Evolutionary conservation across 2,888 invertebrate species (phyloP).

Genomic region (Nemotelus pantherinus): DNA sequence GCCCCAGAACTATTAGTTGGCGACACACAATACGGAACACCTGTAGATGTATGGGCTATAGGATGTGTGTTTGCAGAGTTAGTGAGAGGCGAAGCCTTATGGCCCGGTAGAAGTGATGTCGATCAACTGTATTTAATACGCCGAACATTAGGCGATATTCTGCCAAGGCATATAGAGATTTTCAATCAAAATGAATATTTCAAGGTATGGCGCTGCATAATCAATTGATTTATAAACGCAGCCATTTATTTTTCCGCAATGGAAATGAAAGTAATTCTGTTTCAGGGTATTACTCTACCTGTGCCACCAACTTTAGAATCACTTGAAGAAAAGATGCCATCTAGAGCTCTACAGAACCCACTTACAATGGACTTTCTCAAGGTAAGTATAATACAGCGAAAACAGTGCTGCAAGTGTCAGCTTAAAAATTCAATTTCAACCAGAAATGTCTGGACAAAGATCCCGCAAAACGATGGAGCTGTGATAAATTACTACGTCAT

Average conservation of each 20-base stretch:
- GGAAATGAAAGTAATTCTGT: background rate
- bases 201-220: constrained; percentile 63
- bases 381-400: constrained; percentile 65
- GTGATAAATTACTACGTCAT: constrained; percentile 89
- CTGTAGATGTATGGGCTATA: constrained; percentile 98
- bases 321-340: constrained; percentile 86
- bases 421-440: constrained; percentile 56
- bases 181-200: constrained; percentile 95
- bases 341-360: constrained; percentile 72
- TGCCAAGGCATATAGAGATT: constrained; percentile 93
- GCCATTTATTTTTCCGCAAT: background rate
- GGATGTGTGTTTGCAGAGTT: constrained; percentile 92
- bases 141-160: constrained; percentile 91
- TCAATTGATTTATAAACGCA: constrained; percentile 10
- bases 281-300: constrained; percentile 87
- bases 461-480: constrained; percentile 89
- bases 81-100: constrained; percentile 89
- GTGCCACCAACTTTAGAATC: constrained; percentile 88
- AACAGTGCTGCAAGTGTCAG: background rate
- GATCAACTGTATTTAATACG: constrained; percentile 97
- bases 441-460: constrained; percentile 97
- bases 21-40: constrained; percentile 90
- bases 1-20: constrained; percentile 97
- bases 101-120: constrained; percentile 99
- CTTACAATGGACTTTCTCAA: constrained; percentile 85